These are phyloP conservation scores for Pelochelys cantorii DNA, from an alignment of 2,797 vertebrate genomes.

Conservation along the genomic window DNA sequence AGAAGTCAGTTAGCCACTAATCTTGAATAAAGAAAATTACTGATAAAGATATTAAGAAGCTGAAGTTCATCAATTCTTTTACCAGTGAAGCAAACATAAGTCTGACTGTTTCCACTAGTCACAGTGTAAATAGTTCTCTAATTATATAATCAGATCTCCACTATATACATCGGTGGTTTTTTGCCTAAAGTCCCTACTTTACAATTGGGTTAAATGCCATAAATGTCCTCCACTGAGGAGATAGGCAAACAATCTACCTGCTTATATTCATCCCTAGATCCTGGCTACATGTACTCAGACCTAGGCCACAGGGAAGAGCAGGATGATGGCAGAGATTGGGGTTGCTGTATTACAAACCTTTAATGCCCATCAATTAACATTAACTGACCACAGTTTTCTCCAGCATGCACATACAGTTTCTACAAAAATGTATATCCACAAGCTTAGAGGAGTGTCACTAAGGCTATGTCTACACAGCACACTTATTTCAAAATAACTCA, in stretches of 20 bases:
- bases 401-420: background rate
- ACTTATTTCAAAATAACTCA: too few relatives aligned
- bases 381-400: background rate
- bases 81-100: background rate
- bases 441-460: background rate
- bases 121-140: background rate
- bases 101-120: background rate
- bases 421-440: background rate
- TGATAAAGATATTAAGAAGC: background rate
- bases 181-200: background rate
- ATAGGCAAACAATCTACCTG: background rate
- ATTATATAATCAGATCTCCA: background rate
- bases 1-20: background rate
- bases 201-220: background rate
- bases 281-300: background rate
- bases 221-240: background rate
- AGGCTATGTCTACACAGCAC: too few relatives aligned
- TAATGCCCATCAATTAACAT: background rate
- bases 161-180: background rate
- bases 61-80: background rate
- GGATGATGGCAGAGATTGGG: background rate
- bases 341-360: background rate
- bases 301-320: background rate
- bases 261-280: background rate
- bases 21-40: background rate